Evolutionary conservation across 2,797 vertebrate genomes (phyloP).

Genomic region (Aeoliscus strigatus): DNA sequence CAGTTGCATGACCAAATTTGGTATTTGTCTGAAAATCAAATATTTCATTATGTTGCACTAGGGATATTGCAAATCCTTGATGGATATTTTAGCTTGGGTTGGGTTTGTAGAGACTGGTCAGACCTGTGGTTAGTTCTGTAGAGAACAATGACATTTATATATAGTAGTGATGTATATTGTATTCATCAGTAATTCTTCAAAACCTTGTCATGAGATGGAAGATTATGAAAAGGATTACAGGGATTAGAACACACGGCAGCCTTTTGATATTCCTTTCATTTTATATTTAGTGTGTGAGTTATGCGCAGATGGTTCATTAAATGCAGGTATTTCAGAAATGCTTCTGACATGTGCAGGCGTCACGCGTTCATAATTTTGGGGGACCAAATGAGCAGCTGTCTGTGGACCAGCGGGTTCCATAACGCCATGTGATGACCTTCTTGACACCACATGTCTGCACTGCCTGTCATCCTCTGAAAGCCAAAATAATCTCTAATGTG

Average conservation of each 20-base stretch:
- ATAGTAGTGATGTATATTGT: too few species aligned
- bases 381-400: slow-evolving; percentile 45
- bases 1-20: too few species aligned
- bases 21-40: too few species aligned
- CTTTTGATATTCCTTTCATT: slow-evolving; percentile 20
- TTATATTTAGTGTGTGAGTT: slow-evolving; percentile 54
- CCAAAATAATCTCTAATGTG: neutral
- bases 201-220: neutral
- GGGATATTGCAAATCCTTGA: too few species aligned
- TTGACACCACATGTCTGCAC: slow-evolving; percentile 4
- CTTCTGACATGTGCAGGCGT: slow-evolving; percentile 25
- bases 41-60: too few species aligned
- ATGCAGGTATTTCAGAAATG: slow-evolving; percentile 40
- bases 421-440: neutral
- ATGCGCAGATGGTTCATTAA: slow-evolving; percentile 29
- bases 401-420: slow-evolving; percentile 9
- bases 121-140: too few species aligned
- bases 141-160: too few species aligned
- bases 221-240: slow-evolving; percentile 9
- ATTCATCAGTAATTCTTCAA: too few species aligned
- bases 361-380: slow-evolving; percentile 37
- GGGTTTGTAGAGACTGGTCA: too few species aligned
- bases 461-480: neutral
- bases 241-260: slow-evolving; percentile 20
- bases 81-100: too few species aligned